Evolutionary conservation across 2,113 vertebrate genomes (phyloP), one percentile per base, ranked within the genome.

Genomic region (Oryctolagus cuniculus): DNA sequence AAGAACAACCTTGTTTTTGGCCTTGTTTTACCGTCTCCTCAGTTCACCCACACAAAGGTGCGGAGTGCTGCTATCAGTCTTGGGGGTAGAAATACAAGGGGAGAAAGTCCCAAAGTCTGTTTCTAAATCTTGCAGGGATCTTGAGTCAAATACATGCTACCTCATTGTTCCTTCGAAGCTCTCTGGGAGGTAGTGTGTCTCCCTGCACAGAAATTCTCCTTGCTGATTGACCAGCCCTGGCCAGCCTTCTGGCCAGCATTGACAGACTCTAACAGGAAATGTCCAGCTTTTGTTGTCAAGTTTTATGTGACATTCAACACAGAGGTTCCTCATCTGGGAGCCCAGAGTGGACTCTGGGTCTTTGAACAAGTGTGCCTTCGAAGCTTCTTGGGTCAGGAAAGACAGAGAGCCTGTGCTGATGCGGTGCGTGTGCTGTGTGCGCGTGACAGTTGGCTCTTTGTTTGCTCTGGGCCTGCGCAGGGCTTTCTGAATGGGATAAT

Each of bases 391-490:
- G 44, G 31, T 55, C 80, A 44, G 73, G 6, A 49, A 34, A 34
- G 63, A 19, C 17, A 0, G 10, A 64, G 8, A 6, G 78, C 49
- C 5, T 3, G 2, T 2, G 31, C 5, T 1, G 29, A 21, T 19
- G 36, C 5, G 5, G 19, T 5, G 25, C n/a, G 19, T 31, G 34
- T 22, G 36, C 22, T 1, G 2, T 29, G 34, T 31, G 34, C n/a
- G 0, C 1, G 0, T 21, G n/a, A 0, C 1, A 4, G 10, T 25
- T 0, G 2, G 78, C 24, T 10, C 78, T 38, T 0, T n/a, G 19
- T 58, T 29, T 55, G 9, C 36, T 31, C 1, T 25, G 72, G 13
- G 66, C 34, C 38, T 49, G 53, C 58, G 10, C 10, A 3, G 36
- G 11, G 49, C 77, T 55, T 8, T 17, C 10, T 29, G 10, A 51